Conservation (phyloP, 2,113 vertebrate genomes). For the Chitala chitala region DNA sequence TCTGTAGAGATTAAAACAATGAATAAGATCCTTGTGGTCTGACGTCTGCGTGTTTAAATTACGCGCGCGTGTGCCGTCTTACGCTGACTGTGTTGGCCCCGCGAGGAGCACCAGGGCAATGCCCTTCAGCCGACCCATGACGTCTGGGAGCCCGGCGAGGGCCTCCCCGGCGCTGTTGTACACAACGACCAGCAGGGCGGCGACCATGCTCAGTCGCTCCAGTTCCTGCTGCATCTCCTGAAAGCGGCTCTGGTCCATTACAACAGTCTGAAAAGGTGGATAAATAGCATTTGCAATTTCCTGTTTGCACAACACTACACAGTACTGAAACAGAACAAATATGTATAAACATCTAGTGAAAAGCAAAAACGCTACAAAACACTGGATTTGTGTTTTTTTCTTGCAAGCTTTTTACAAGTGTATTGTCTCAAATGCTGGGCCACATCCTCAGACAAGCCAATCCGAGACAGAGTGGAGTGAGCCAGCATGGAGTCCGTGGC, state of each 20-base stretch:
- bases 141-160: constrained; percentile 66
- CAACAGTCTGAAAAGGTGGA: constrained; percentile 63
- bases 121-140: constrained; percentile 77
- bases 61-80: constrained; percentile 50
- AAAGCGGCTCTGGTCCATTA: constrained; percentile 89
- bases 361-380: not conserved
- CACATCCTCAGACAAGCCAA: no score
- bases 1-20: no score
- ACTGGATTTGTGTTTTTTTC: not conserved
- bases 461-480: not conserved
- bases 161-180: constrained; percentile 74
- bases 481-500: no score
- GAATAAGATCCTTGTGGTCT: no score
- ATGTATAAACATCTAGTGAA: not conserved
- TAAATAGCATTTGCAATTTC: not conserved
- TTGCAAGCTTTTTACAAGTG: no score
- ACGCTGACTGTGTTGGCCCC: constrained; percentile 76
- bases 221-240: constrained; percentile 80
- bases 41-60: no score
- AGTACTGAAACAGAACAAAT: constrained; percentile 5
- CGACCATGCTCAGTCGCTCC: constrained; percentile 67
- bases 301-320: constrained; percentile 12
- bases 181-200: constrained; percentile 76
- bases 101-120: constrained; percentile 69
- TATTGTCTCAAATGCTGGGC: no score